phyloP scores from a whole-genome alignment of 2,113 vertebrate species.

The Euleptes europaea region DNA sequence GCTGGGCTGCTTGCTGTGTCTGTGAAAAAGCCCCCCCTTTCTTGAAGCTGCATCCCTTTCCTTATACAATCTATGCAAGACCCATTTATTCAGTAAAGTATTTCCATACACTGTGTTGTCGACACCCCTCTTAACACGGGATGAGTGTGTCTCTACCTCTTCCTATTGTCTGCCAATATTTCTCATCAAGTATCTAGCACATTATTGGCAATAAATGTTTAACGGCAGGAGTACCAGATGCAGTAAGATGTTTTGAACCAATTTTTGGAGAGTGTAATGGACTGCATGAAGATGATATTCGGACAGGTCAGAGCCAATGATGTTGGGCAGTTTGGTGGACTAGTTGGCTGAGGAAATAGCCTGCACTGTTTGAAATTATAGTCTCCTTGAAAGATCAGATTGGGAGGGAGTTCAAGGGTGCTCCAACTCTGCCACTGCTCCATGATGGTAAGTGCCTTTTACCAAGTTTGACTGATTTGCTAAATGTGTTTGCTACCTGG shows the following conservation, averaged over 20 bases:
- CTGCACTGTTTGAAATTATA: no score
- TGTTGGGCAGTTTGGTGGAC: no score
- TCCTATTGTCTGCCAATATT: not conserved
- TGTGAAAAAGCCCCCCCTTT: not conserved
- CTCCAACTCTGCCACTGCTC: no score
- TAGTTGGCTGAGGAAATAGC: no score
- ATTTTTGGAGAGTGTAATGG: no score
- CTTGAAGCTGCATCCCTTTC: not conserved
- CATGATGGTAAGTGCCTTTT: no score
- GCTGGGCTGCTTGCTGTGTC: not conserved
- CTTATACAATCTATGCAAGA: not conserved
- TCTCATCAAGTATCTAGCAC: not conserved
- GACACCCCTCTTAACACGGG: not conserved
- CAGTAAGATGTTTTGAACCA: not conserved
- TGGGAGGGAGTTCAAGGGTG: no score
- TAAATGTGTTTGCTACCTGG: no score
- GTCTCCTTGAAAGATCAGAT: no score
- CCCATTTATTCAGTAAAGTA: not conserved
- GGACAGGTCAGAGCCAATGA: no score
- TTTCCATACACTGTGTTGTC: not conserved
- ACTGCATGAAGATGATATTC: no score
- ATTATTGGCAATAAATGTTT: not conserved
- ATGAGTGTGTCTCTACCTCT: not conserved
- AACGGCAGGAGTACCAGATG: not conserved
- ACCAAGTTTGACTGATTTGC: no score